Conservation (phyloP, 2,797 vertebrate species). For the Sebastes oblongus region DNA sequence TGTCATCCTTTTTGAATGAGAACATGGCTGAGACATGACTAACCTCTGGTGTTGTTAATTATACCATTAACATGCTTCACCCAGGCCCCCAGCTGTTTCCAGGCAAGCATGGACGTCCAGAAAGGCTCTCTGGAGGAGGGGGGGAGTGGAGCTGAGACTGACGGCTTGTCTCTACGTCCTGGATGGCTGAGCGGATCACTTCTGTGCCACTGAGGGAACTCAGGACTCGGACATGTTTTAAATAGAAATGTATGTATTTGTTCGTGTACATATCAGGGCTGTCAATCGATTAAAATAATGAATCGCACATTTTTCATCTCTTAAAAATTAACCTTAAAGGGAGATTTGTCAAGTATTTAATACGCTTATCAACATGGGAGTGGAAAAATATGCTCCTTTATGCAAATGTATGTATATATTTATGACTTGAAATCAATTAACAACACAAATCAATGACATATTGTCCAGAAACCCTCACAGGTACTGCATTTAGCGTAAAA, state of each 20-base stretch:
- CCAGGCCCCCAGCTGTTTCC: slow-evolving; percentile 44
- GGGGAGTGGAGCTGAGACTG: background rate
- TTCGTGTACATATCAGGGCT: background rate
- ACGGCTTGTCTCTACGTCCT: slow-evolving; percentile 13
- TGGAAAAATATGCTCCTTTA: too few relatives aligned
- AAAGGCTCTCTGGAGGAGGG: slow-evolving; percentile 14
- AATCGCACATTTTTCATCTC: accelerated
- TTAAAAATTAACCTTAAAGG: accelerated
- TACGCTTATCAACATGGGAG: too few relatives aligned
- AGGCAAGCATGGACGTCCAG: slow-evolving; percentile 30
- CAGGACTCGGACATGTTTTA: background rate
- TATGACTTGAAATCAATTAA: accelerated
- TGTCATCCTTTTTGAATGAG: slow-evolving; percentile 22
- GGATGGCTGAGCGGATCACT: background rate
- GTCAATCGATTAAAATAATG: too few relatives aligned
- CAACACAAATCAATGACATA: too few relatives aligned
- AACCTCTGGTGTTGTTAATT: slow-evolving; percentile 65
- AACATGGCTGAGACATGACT: slow-evolving; percentile 38
- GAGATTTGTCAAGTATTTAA: too few relatives aligned
- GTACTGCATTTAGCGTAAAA: too few relatives aligned
- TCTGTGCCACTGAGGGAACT: background rate
- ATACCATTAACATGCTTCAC: slow-evolving; percentile 50
- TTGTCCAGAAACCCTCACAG: too few relatives aligned
- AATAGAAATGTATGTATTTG: background rate
- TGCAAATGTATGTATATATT: too few relatives aligned